Conservation (phyloP, 2,113 vertebrate genomes). For the Eira barbara region DNA sequence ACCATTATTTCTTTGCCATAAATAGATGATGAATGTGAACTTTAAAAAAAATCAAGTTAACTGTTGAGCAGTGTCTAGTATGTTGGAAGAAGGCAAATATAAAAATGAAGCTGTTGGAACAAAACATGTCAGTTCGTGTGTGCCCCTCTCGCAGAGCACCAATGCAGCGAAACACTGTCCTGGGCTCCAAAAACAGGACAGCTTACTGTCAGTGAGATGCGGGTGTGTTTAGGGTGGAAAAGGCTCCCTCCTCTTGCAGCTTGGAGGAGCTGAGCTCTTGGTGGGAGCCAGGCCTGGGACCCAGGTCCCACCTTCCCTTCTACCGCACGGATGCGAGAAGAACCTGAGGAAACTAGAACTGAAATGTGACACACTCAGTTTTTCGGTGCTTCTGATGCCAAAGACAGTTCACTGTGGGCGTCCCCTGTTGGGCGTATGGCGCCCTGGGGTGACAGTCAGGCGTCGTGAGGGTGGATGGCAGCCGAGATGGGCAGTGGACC, state of each 20-base stretch:
- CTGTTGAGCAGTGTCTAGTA: background rate
- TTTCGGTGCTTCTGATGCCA: background rate
- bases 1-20: background rate
- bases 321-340: rapidly evolving
- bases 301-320: background rate
- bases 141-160: background rate
- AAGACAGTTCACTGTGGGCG: background rate
- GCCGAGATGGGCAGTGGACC: background rate
- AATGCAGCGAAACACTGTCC: background rate
- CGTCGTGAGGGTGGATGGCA: rapidly evolving
- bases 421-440: rapidly evolving
- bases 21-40: background rate
- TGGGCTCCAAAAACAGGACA: background rate
- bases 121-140: rapidly evolving
- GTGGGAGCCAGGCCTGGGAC: background rate
- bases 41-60: background rate
- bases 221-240: background rate
- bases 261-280: background rate
- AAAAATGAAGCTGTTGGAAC: background rate
- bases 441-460: background rate
- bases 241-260: background rate
- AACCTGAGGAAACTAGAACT: background rate
- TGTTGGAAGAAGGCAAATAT: background rate
- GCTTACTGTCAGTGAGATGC: background rate
- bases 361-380: no score